Evolutionary conservation across 2,888 invertebrate species (phyloP).

Genomic region (Scaptomyza polygonia): DNA sequence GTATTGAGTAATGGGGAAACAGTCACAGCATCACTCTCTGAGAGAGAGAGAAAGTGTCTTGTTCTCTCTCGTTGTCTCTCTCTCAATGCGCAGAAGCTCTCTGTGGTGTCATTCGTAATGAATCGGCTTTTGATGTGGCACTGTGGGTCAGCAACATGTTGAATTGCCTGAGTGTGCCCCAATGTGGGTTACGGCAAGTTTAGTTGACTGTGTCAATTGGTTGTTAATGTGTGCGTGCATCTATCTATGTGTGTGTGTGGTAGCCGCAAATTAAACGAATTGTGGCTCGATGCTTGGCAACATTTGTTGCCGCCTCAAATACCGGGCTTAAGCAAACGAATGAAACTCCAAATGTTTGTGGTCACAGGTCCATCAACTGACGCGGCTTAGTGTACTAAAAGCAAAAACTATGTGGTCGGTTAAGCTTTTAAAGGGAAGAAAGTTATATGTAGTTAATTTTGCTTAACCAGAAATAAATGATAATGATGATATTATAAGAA

Average conservation of each 20-base stretch:
- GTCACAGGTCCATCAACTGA: constrained; percentile 41
- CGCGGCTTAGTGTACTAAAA: constrained; percentile 25
- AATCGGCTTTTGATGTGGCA: constrained; percentile 30
- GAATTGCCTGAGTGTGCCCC: constrained; percentile 27
- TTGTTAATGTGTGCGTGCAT: constrained; percentile 1
- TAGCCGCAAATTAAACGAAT: constrained; percentile 77
- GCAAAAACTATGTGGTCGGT: neutral
- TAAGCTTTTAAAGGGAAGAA: neutral
- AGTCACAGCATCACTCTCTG: constrained; percentile 15
- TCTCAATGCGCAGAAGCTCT: constrained; percentile 54
- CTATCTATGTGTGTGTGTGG: constrained; percentile 25
- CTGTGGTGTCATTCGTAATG: constrained; percentile 17
- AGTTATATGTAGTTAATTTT: constrained; percentile 10
- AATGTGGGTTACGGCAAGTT: constrained; percentile 69
- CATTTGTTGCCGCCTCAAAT: constrained; percentile 67
- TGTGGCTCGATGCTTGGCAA: constrained; percentile 69
- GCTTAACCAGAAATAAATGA: constrained; percentile 1
- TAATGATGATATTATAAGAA: neutral
- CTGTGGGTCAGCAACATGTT: constrained; percentile 79
- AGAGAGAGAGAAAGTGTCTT: too few relatives aligned
- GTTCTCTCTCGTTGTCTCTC: neutral
- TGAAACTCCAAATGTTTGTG: constrained; percentile 52
- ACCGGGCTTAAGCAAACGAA: constrained; percentile 41
- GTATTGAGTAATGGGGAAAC: constrained; percentile 61
- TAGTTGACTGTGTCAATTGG: constrained; percentile 62